Base-by-base conservation (phyloP, 2,113 vertebrate species). In the Mus musculus region DNA sequence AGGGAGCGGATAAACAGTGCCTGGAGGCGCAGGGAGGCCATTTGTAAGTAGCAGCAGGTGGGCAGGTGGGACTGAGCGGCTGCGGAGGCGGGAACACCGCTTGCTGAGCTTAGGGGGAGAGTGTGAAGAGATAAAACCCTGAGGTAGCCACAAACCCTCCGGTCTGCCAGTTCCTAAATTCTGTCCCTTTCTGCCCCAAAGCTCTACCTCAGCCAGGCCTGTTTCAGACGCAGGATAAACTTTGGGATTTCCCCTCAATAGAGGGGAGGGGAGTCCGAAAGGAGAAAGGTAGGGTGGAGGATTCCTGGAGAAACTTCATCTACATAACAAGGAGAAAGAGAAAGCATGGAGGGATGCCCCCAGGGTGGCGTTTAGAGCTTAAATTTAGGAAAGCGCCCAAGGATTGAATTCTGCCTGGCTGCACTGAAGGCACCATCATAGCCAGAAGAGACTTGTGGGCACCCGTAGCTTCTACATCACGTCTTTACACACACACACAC, bases 11-110 rank as follows among this genome's bases (percentile, higher is more conserved):
- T 61, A 14, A n/a, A 2, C 7, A 16, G 36, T 7, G 80, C 54
- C 36, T 1, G 20, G 11, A n/a, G 52, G 78, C 19, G 1, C 36
- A 0, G 19, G 77, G 76, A 78, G 16, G 77, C 3, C 0, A 1
- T 72, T n/a, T 24, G 2, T 22, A 11, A n/a, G 36, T 11, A 26
- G 80, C 80, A 26, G 56, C 80, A 39, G 80, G 22, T 16, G 80
- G 20, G 36, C 54, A 7, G 54, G 56, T 26, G 36, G 52, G 52
- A 10, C 22, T 5, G 78, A 22, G 78, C 52, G 11, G 77, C 33
- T 5, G 2, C 10, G 3, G 54, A 4, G 54, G n/a, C 20, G 36
- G 54, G 39, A 26, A 5, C 5, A 13, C 22, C 22, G 0, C 56
- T 28, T 28, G 81, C n/a, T 42, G 56, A 63, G 81, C 0, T 63